A percentile compares a stretch with the other conserved stretches of the same genome.
Conservation (phyloP, 1,140 invertebrate species). For the Aphidius ervi region DNA sequence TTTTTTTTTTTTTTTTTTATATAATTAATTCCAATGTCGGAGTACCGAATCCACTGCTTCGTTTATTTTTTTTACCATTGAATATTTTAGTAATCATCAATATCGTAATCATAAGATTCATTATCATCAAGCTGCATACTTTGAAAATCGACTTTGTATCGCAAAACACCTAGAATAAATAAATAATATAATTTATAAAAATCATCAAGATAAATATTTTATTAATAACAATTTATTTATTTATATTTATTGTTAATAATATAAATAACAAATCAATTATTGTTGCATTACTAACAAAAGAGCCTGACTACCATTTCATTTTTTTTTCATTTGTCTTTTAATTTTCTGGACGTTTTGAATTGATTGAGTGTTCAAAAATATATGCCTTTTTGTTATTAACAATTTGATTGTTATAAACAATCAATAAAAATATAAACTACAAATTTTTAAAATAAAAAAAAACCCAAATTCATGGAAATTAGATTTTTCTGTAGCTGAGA, state of each 20-base stretch:
- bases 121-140: conserved; percentile 88
- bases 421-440: too few species aligned
- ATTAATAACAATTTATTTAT: background rate
- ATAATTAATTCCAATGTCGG: background rate
- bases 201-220: conserved; percentile 1
- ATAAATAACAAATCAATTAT: background rate
- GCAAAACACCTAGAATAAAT: conserved; percentile 77
- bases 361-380: too few species aligned
- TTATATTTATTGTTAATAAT: background rate
- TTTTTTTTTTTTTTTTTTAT: conserved; percentile 1
- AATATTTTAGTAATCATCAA: conserved; percentile 83
- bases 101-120: conserved; percentile 79
- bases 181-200: conserved; percentile 19
- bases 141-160: conserved; percentile 99
- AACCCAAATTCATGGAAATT: too few species aligned
- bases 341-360: too few species aligned
- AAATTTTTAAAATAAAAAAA: too few species aligned
- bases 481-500: too few species aligned
- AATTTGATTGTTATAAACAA: too few species aligned
- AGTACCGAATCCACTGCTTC: background rate
- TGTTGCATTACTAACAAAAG: too few species aligned
- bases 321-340: too few species aligned
- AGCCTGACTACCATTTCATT: too few species aligned
- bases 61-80: conserved; percentile 5
- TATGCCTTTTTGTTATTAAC: too few species aligned